Conservation (phyloP, 2,888 invertebrate genomes). For the Mycalesis mineus region DNA sequence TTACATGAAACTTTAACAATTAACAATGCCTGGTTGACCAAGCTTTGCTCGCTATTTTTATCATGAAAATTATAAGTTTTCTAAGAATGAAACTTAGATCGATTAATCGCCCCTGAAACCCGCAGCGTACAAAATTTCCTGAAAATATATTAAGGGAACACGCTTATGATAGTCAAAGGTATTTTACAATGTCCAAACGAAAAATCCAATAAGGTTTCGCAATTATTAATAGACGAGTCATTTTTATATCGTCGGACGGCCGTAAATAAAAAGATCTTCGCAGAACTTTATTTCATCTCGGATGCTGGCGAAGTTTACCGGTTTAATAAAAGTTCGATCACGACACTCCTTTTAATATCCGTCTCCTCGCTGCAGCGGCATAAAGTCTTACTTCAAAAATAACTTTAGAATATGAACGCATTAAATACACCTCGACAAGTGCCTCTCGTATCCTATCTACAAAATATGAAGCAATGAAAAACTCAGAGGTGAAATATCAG, state of each 20-base stretch:
- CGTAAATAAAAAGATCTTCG: slow-evolving; percentile 10
- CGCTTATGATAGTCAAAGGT: not conserved
- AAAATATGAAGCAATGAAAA: not conserved
- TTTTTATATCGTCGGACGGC: slow-evolving; percentile 3
- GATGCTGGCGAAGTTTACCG: slow-evolving; percentile 11
- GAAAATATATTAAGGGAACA: too few relatives aligned
- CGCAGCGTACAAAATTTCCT: too few relatives aligned
- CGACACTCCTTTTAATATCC: slow-evolving; percentile 24
- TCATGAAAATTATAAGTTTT: too few relatives aligned
- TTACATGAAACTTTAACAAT: too few relatives aligned
- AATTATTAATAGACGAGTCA: not conserved
- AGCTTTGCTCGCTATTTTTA: too few relatives aligned
- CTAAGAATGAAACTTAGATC: too few relatives aligned
- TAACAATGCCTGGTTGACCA: too few relatives aligned
- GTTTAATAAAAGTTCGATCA: slow-evolving; percentile 17
- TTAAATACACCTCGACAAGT: slow-evolving; percentile 1
- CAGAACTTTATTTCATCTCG: slow-evolving; percentile 10
- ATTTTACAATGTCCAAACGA: not conserved
- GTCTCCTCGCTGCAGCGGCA: slow-evolving; percentile 19
- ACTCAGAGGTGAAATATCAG: not conserved
- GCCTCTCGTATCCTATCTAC: not conserved
- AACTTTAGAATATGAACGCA: slow-evolving; percentile 18
- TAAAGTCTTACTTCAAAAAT: slow-evolving; percentile 21
- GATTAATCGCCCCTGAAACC: too few relatives aligned
- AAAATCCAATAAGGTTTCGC: too few relatives aligned